phyloP scores from a whole-genome alignment of 2,888 invertebrate genomes.

The Drosophila helvetica region DNA sequence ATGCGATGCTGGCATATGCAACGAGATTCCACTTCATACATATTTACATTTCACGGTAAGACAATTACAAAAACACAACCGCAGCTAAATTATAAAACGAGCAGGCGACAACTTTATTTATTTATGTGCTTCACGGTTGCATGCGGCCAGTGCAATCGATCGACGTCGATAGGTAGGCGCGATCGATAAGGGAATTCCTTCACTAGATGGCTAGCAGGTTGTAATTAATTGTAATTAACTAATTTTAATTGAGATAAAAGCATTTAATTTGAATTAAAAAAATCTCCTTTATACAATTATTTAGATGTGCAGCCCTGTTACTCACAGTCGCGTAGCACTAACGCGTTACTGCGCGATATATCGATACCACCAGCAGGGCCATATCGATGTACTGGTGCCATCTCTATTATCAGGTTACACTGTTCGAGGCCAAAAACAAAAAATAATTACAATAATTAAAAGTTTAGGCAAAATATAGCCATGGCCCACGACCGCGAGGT shows the following conservation, averaged over 20 bases:
- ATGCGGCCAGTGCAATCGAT: constrained; percentile 33
- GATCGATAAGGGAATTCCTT: constrained; percentile 14
- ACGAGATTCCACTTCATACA: constrained; percentile 64
- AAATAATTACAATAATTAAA: neutral
- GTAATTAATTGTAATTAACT: neutral
- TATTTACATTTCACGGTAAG: constrained; percentile 63
- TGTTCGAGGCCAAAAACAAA: constrained; percentile 39
- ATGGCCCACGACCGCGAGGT: constrained; percentile 99
- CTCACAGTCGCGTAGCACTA: neutral
- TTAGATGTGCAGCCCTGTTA: neutral
- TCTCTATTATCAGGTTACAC: constrained; percentile 20
- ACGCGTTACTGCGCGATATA: neutral
- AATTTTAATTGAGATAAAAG: neutral
- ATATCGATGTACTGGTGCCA: constrained; percentile 23
- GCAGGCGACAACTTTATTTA: constrained; percentile 61
- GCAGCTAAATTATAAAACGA: constrained; percentile 41
- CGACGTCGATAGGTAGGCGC: constrained; percentile 26
- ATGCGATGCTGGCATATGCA: constrained; percentile 38
- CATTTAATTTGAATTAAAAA: no score
- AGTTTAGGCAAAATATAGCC: constrained; percentile 20
- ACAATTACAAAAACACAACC: constrained; percentile 48
- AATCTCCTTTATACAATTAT: no score
- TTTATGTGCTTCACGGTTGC: constrained; percentile 67
- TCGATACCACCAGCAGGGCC: neutral
- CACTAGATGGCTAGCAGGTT: neutral